A percentile compares a stretch with the other conserved stretches of the same genome.
Conservation (phyloP, 2,797 vertebrate species). For the Lagorchestes hirsutus region DNA sequence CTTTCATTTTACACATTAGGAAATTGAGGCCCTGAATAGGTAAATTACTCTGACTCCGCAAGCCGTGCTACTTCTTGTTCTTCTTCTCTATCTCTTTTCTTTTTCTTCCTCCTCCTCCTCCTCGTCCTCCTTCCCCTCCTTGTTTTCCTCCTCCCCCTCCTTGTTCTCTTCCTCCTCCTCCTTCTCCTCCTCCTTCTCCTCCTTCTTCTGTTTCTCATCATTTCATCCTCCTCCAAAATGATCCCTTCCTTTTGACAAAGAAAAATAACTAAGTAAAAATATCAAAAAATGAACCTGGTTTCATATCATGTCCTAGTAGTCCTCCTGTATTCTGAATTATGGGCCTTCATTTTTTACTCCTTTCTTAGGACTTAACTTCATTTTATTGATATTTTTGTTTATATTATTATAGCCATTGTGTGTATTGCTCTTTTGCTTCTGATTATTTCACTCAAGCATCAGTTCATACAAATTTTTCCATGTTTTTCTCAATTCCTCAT, state of each 20-base stretch:
- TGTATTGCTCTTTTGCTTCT: not conserved
- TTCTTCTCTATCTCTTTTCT: too few species aligned
- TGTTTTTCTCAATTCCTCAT: too few species aligned
- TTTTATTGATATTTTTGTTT: not conserved
- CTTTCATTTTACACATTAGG: not conserved
- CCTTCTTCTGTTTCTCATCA: too few species aligned
- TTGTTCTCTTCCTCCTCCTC: rapidly evolving
- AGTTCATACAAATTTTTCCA: too few species aligned
- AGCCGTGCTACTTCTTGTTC: too few species aligned
- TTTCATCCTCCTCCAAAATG: not conserved
- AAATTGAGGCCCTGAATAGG: not conserved
- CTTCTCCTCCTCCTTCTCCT: too few species aligned
- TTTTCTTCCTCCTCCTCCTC: too few species aligned
- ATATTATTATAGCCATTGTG: too few species aligned
- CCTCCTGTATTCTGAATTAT: not conserved
- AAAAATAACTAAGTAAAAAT: not conserved
- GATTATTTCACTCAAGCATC: not conserved
- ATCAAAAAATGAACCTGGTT: not conserved
- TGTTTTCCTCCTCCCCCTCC: too few species aligned
- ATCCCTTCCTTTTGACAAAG: not conserved
- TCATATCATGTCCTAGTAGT: not conserved
- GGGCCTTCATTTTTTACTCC: not conserved
- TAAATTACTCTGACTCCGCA: not conserved
- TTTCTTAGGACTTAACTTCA: not conserved
- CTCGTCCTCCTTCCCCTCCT: not conserved